A percentile compares a stretch with the other conserved stretches of the same genome.
phyloP scores from a whole-genome alignment of 2,113 vertebrate species.

The Herpetotheres cachinnans region DNA sequence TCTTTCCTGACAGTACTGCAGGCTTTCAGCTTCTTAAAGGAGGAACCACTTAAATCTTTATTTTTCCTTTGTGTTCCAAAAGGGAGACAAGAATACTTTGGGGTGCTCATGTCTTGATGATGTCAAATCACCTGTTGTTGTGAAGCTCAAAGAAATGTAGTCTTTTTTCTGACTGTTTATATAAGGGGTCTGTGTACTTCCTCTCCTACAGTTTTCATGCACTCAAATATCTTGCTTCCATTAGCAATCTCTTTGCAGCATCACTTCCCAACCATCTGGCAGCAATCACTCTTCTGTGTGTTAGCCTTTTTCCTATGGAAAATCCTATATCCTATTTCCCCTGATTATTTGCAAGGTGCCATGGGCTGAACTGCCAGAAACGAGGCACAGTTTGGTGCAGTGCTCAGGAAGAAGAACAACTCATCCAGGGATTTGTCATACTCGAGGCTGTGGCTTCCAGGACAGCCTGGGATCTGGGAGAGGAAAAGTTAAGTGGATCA shows the following conservation, averaged over 20 bases:
- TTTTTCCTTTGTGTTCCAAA: not conserved
- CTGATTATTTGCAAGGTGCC: not conserved
- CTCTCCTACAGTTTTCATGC: not conserved
- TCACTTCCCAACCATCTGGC: not conserved
- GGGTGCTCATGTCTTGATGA: not conserved
- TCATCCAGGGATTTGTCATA: not conserved
- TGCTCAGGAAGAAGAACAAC: not conserved
- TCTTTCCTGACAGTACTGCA: not conserved
- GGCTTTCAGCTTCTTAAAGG: not conserved
- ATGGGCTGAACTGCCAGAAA: not conserved
- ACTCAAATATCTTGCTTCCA: not conserved
- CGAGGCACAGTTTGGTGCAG: not conserved
- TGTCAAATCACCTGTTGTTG: not conserved
- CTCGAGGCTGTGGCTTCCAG: not conserved
- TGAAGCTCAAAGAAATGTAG: not conserved
- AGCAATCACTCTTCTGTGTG: not conserved
- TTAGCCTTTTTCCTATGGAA: constrained; percentile 24
- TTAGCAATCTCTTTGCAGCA: not conserved
- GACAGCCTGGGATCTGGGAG: not conserved
- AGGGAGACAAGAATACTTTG: not conserved
- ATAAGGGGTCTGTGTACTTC: not conserved
- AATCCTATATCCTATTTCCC: not conserved
- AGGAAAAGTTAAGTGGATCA: not conserved
- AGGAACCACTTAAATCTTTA: not conserved
- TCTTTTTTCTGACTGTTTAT: not conserved